Evolutionary conservation across 2,113 vertebrate genomes (phyloP).

Genomic region (Malurus cyaneus): DNA sequence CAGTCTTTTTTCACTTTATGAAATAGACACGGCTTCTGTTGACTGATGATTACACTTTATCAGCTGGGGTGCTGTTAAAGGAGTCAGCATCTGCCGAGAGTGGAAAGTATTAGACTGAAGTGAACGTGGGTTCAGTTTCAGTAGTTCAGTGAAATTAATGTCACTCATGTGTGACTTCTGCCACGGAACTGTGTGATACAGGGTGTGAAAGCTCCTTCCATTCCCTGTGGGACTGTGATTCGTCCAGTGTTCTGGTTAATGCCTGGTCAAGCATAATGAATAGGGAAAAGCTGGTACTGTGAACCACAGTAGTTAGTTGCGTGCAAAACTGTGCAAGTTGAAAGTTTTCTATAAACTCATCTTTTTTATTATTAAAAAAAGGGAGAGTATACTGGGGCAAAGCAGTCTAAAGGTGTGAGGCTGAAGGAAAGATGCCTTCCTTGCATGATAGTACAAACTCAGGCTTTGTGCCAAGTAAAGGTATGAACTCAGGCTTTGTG

Average conservation of each 20-base stretch:
- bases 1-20: not conserved
- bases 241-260: not conserved
- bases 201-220: not conserved
- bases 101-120: not conserved
- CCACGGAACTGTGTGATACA: not conserved
- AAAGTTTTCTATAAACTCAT: not conserved
- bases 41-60: not conserved
- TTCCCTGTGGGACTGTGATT: not conserved
- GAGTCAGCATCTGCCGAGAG: not conserved
- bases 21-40: not conserved
- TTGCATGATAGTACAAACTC: not conserved
- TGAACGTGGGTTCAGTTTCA: not conserved
- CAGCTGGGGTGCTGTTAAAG: not conserved
- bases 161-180: fast-evolving
- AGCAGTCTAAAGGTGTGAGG: not conserved
- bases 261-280: not conserved
- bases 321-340: not conserved
- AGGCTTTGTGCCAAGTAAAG: not conserved
- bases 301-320: not conserved
- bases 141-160: not conserved
- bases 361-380: not conserved
- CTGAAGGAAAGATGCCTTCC: not conserved
- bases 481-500: not conserved
- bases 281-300: not conserved
- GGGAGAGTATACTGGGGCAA: not conserved